Evolutionary conservation across 2,888 invertebrate species (phyloP).

Genomic region (Steinernema hermaphroditum): DNA sequence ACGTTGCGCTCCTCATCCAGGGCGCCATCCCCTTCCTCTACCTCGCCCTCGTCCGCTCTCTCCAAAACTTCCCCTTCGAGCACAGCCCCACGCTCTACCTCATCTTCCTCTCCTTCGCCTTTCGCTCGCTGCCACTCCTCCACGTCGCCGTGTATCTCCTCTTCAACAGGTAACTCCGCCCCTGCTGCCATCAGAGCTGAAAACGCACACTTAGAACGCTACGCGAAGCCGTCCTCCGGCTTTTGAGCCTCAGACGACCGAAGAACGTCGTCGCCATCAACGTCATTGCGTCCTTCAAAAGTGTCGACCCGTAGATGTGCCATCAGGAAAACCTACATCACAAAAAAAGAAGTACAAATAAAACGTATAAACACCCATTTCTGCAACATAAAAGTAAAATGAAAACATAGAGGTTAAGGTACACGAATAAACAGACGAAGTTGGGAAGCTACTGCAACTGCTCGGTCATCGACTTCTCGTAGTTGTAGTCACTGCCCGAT

Average conservation of each 20-base stretch:
- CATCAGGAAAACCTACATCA: too few relatives aligned
- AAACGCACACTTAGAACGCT: neutral
- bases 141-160: neutral
- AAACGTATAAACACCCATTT: too few relatives aligned
- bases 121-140: slow-evolving; percentile 6
- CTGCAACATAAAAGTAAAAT: too few relatives aligned
- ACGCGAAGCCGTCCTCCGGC: neutral
- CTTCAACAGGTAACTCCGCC: neutral
- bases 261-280: neutral
- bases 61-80: neutral
- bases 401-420: too few relatives aligned
- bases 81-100: neutral
- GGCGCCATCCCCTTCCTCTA: slow-evolving; percentile 8
- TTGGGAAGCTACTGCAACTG: too few relatives aligned
- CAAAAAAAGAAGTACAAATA: too few relatives aligned
- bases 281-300: neutral
- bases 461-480: too few relatives aligned
- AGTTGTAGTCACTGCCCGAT: too few relatives aligned
- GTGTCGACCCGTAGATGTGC: too few relatives aligned
- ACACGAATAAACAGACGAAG: too few relatives aligned
- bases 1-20: neutral
- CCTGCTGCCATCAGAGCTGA: neutral
- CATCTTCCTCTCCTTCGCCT: slow-evolving; percentile 9
- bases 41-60: slow-evolving; percentile 8
- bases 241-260: neutral